Evolutionary conservation across 2,113 vertebrate genomes (phyloP), one percentile per base, ranked within the genome.

Genomic region (Dasyprocta punctata): DNA sequence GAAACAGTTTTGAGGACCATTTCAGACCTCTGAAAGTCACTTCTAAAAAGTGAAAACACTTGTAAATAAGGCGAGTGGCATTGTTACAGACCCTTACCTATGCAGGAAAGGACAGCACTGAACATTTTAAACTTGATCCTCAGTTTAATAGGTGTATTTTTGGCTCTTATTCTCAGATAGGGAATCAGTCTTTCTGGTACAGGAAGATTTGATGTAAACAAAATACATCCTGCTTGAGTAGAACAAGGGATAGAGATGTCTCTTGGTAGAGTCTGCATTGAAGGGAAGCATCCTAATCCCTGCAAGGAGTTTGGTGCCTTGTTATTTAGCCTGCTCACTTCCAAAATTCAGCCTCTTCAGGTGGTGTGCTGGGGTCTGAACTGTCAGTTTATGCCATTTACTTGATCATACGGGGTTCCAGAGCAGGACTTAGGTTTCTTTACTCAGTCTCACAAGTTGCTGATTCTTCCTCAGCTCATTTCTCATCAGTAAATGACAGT

Each of bases 241-340:
- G 36, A 60, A 56, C 56, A 28, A 0, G 4, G 11, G 19, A 0
- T 0, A 5, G 54, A n/a, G 49, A 30, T n/a, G 2, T 38, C 38
- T 75, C 6, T 67, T 47, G 10, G 30, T 4, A 26, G 30, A 61
- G 38, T 2, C 5, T 54, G n/a, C 4, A 14, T 2, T 65, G 61
- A 58, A 41, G 16, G 44, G 26, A 22, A 0, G 8, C 7, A 5
- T 61, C 12, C 38, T 20, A 30, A 41, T 4, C 13, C 56, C 8
- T 3, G 16, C 7, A 0, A 3, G n/a, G 28, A 49, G 71, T 12
- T 61, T 14, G 0, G 2, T 54, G n/a, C 47, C 58, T 75, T 38
- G 52, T 41, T 22, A 16, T 28, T 33, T 12, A 26, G n/a, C 10
- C 9, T 38, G 54, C 11, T 63, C 14, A 3, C 58, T 49, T 58